Base-by-base conservation (phyloP, 30 jellyfish, hydroid and myxozoan genomes). In the Cassiopea xamachana region DNA sequence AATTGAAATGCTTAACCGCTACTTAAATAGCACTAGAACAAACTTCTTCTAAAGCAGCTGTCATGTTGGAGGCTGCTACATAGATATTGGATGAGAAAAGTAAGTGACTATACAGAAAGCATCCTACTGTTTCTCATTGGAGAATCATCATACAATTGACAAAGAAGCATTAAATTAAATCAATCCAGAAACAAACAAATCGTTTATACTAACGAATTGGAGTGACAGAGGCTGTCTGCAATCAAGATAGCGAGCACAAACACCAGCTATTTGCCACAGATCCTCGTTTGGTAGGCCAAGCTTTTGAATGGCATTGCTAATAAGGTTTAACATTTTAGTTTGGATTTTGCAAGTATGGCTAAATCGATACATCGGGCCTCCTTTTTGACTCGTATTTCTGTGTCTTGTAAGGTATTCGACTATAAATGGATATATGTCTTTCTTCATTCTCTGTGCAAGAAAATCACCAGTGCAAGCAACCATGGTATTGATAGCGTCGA, bases 381-480 rank as follows among this genome's bases (percentile, higher is more conserved):
- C 47, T 86, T 83, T 76, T 19, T 81, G 73, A 60, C 95, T 82
- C 9, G 77, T 51, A 44, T 86, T 60, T 16, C 44, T 39, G 72
- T 92, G 95, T 5, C 81, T 80, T 4, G 82, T 83, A 2, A 96
- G 90, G 69, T 82, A 90, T 4, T 81, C 92, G 10, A 85, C 67
- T 12, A 96, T 93, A 75, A 50, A 83, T 9, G 98, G 97, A 46
- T 92, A 88, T 47, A 96, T 79, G 47, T 96, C 99, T 62, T 85
- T 93, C 61, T 90, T 74, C 83, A 96, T 46, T 73, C 99, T 77
- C 86, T 92, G 98, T 39, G 98, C 88, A 92, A 96, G 81, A 87
- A 96, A 96, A 71, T 96, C 99, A 17, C 95, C 97, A 5, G 99
- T 84, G 79, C 88, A 80, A 47, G 61, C 83, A 43, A 92, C 91